Percentiles rank a stretch among this genome's conserved stretches.
Conservation (phyloP, 2,888 invertebrate species). For the Brenthis daphne region DNA sequence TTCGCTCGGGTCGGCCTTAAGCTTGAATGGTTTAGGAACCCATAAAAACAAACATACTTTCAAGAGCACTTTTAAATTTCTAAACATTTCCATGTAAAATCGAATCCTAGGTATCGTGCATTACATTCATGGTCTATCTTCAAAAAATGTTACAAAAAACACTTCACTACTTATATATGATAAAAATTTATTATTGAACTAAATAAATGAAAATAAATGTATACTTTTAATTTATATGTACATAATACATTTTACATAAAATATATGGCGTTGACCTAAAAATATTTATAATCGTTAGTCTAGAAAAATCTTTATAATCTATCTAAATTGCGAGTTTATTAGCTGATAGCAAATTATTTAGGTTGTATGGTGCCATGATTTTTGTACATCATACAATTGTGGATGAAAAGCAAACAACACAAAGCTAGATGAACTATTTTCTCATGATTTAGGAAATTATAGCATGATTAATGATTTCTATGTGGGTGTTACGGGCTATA, state of each 20-base stretch:
- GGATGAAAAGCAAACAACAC: too few relatives aligned
- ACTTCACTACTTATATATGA: too few relatives aligned
- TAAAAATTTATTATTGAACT: too few relatives aligned
- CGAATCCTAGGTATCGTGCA: not conserved
- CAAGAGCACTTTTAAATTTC: not conserved
- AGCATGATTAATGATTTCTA: slow-evolving; percentile 15
- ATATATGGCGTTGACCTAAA: slow-evolving; percentile 2
- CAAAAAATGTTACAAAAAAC: not conserved
- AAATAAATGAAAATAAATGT: too few relatives aligned
- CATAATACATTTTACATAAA: not conserved
- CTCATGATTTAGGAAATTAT: slow-evolving; percentile 3
- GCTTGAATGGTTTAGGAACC: too few relatives aligned
- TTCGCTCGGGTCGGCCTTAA: too few relatives aligned
- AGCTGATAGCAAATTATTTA: not conserved
- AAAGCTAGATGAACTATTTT: not conserved
- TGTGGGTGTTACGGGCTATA: slow-evolving; percentile 15
- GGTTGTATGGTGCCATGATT: not conserved
- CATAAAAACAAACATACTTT: not conserved
- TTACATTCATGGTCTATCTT: not conserved
- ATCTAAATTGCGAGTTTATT: not conserved
- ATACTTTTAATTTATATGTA: too few relatives aligned
- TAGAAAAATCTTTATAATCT: not conserved
- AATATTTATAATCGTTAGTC: not conserved
- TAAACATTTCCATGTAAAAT: not conserved
- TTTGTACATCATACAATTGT: not conserved